Base-by-base conservation (phyloP, 1,140 invertebrate species). In the Gyrodactylus bullatarudis region DNA sequence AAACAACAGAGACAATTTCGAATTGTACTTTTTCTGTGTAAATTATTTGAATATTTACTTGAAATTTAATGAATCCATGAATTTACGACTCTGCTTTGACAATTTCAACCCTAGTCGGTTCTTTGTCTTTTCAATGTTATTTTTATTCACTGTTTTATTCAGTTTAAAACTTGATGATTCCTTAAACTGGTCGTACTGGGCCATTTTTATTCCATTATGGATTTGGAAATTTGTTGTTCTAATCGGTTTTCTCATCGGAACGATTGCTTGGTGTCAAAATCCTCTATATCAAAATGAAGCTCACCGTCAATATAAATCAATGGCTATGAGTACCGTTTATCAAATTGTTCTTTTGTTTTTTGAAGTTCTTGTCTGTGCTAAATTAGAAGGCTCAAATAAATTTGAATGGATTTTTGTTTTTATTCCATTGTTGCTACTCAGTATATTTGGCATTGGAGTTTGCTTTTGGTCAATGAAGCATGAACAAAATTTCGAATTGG, bases 391-490 rank as follows among this genome's bases (percentile, higher is more conserved):
- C n/a, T 22, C 23, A 68, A 24, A 23, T 16, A 54, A 54, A n/a
- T 20, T 71, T 71, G 21, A 71, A 23, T 71, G 70, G 70, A 21
- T 71, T n/a, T 71, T 71, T 23, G 70, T 71, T 25, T 71, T 21
- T 23, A 71, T 71, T 26, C 70, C 70, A 1, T 26, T 23, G 1
- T 20, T 23, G 20, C 21, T 71, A 24, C 24, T 71, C 8, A 24
- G 70, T 2, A 71, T 71, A 20, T 25, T 71, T 23, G 24, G 70
- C 20, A 24, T 71, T 71, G 70, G 70, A 8, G 21, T 71, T 23
- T 71, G 70, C 24, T 23, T 71, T 24, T 71, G 70, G 70, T 71
- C 24, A 26, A 24, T 24, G 2, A 71, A 71, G 24, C 21, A 71
- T 25, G 21, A 26, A 24, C 20, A 24, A 24, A 24, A 24, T 71